Evolutionary conservation across 2,113 vertebrate species (phyloP).

Genomic region (Hemicordylus capensis): DNA sequence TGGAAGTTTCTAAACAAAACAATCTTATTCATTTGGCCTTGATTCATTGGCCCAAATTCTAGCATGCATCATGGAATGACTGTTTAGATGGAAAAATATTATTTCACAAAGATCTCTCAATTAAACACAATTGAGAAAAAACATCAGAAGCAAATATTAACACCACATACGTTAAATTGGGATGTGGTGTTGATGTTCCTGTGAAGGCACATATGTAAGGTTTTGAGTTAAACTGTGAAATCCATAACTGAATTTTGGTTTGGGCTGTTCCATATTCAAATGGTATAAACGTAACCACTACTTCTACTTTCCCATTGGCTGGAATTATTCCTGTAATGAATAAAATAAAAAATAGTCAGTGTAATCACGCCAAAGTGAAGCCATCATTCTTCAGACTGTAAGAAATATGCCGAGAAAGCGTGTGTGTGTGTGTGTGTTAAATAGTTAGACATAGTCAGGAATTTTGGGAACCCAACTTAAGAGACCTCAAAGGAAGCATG

Average conservation of each 20-base stretch:
- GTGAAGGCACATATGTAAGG: constrained; percentile 87
- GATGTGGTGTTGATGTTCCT: constrained; percentile 80
- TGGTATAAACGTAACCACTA: constrained; percentile 84
- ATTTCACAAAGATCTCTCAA: background rate
- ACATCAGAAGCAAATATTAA: constrained; percentile 4
- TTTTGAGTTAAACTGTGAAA: constrained; percentile 88
- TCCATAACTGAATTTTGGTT: constrained; percentile 81
- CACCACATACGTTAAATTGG: constrained; percentile 75
- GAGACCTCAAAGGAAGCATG: background rate
- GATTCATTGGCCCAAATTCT: background rate
- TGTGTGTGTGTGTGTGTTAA: background rate
- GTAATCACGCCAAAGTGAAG: background rate
- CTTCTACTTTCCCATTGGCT: constrained; percentile 76
- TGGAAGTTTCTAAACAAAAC: background rate
- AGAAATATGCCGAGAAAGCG: background rate
- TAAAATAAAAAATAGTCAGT: constrained; percentile 29
- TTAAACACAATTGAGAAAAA: constrained; percentile 12
- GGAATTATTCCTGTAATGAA: constrained; percentile 86
- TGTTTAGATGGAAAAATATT: constrained; percentile 18
- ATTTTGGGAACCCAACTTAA: background rate
- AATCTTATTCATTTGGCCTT: background rate
- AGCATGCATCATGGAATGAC: background rate
- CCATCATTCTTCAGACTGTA: background rate
- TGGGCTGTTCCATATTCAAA: constrained; percentile 84
- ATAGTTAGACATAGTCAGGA: background rate